These are phyloP conservation scores for Trypoxylus dichotomus DNA, from an alignment of 1,140 invertebrate genomes.

Conservation along the genomic window DNA sequence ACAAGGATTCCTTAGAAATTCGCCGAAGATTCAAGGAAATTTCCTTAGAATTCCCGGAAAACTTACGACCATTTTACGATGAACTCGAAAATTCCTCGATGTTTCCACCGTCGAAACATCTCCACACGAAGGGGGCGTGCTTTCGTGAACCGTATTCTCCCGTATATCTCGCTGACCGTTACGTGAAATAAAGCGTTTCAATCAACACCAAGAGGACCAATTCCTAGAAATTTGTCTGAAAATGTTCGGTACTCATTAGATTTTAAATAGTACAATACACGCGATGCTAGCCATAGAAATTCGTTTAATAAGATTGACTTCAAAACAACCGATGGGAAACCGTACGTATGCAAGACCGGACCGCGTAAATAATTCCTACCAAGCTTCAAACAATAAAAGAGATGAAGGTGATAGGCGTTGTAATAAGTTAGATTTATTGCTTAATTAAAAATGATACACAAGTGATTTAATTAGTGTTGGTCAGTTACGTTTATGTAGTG, in stretches of 20 bases:
- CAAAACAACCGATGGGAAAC: constrained; percentile 26
- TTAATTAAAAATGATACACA: constrained; percentile 5
- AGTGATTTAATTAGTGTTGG: constrained; percentile 8
- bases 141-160: constrained; percentile 22
- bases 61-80: constrained; percentile 28
- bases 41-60: constrained; percentile 30
- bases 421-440: constrained; percentile 3
- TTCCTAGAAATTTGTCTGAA: constrained; percentile 38
- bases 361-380: background rate
- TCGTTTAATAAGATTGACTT: constrained; percentile 12
- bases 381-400: background rate
- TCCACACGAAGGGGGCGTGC: background rate
- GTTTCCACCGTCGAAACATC: background rate
- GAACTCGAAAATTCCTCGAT: constrained; percentile 29
- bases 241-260: constrained; percentile 37
- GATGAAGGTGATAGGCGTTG: background rate
- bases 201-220: constrained; percentile 33
- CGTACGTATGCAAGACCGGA: background rate
- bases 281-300: constrained; percentile 3
- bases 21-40: constrained; percentile 29
- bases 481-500: background rate
- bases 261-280: constrained; percentile 36
- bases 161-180: constrained; percentile 32
- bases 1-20: background rate
- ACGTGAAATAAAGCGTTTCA: constrained; percentile 36